These are phyloP conservation scores for Dioctria rufipes DNA, from an alignment of 2,888 invertebrate species.

Conservation along the genomic window DNA sequence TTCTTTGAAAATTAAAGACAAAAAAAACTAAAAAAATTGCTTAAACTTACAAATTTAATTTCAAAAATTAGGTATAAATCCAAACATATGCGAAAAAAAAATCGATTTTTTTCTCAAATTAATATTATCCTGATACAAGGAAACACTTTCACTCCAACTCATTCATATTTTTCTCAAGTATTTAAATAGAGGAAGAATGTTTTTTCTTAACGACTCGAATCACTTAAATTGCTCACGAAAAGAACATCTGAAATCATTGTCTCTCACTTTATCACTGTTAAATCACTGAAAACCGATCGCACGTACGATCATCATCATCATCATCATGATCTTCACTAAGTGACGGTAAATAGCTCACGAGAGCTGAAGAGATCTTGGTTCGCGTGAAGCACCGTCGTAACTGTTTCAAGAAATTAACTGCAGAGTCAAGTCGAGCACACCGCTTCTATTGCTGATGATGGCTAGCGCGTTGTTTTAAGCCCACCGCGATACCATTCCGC, in stretches of 20 bases:
- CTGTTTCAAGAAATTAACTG: conserved; percentile 48
- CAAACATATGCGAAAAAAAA: too few species aligned
- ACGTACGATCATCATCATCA: conserved; percentile 4
- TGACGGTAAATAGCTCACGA: conserved; percentile 43
- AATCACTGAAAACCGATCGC: conserved; percentile 40
- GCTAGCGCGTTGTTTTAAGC: not conserved
- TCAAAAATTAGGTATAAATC: too few species aligned
- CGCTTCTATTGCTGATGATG: not conserved
- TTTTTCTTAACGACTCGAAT: conserved; percentile 23
- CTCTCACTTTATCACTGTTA: conserved; percentile 31
- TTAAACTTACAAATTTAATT: too few species aligned
- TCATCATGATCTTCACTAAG: conserved; percentile 20
- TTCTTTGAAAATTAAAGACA: too few species aligned
- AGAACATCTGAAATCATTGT: conserved; percentile 31
- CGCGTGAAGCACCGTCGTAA: conserved; percentile 51
- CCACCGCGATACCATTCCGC: not conserved
- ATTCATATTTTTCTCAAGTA: not conserved
- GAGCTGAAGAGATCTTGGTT: conserved; percentile 36
- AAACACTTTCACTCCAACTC: conserved; percentile 22
- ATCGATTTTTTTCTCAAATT: too few species aligned
- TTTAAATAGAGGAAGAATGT: not conserved
- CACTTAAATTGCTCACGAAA: conserved; percentile 19
- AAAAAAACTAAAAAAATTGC: too few species aligned
- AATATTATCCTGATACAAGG: not conserved
- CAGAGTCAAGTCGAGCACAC: conserved; percentile 31